Percentiles rank a stretch among this genome's conserved stretches.
Evolutionary conservation across 2,113 vertebrate genomes (phyloP).

Genomic region (Eclectus roratus): DNA sequence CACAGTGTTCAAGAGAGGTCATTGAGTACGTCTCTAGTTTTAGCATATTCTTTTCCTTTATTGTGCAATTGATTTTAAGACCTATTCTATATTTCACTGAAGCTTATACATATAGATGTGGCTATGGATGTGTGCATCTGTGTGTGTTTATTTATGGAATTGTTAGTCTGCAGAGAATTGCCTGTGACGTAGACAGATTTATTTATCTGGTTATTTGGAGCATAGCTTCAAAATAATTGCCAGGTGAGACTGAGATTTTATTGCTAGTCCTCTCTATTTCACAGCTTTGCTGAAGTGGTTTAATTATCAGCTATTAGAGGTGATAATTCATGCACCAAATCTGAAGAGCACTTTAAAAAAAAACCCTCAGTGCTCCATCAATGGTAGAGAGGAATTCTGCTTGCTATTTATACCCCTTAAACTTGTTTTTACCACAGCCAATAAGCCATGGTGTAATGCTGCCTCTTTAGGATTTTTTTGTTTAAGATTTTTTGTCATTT

Average conservation of each 20-base stretch:
- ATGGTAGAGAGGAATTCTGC: not conserved
- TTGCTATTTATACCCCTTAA: not conserved
- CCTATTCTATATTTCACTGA: not conserved
- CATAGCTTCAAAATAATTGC: conserved; percentile 47
- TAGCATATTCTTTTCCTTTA: not conserved
- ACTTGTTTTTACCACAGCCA: not conserved
- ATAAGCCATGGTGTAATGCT: not conserved
- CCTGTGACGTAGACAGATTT: not conserved
- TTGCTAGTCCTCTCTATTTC: conserved; percentile 42
- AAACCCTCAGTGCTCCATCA: not conserved
- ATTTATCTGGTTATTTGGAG: conserved; percentile 42
- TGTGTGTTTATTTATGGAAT: conserved; percentile 29
- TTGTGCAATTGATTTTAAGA: conserved; percentile 2
- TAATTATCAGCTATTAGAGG: conserved; percentile 73
- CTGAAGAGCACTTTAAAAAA: conserved; percentile 26
- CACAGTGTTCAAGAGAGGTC: not conserved
- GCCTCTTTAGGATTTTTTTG: not conserved
- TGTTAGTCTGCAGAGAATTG: not conserved
- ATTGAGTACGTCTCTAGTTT: not conserved
- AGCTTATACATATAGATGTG: not conserved
- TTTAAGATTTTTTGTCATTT: not conserved
- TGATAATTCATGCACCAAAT: conserved; percentile 68
- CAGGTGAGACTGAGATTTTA: conserved; percentile 43
- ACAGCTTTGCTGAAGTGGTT: conserved; percentile 64
- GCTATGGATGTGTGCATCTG: not conserved